Conservation (phyloP, 2,888 invertebrate species). For the Rhogogaster chlorosoma region DNA sequence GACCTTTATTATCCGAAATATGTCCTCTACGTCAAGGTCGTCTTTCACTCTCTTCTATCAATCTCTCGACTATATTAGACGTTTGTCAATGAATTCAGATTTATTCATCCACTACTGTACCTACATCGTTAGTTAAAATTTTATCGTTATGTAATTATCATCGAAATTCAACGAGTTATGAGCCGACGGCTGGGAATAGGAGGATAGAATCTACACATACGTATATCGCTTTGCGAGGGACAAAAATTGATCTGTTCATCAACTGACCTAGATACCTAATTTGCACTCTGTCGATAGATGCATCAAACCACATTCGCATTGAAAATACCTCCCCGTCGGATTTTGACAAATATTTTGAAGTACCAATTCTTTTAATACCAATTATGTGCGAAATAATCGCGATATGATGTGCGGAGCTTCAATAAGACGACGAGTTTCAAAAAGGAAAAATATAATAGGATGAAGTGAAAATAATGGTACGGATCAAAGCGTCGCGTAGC, state of each 20-base stretch:
- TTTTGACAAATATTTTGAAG: background rate
- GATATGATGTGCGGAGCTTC: no score
- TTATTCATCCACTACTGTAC: conserved; percentile 12
- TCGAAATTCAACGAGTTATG: background rate
- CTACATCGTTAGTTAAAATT: background rate
- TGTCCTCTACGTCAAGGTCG: conserved; percentile 49
- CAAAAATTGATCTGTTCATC: background rate
- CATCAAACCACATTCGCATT: background rate
- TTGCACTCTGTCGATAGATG: background rate
- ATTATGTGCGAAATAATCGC: background rate
- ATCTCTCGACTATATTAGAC: background rate
- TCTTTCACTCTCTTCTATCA: background rate
- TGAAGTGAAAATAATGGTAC: background rate
- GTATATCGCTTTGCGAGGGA: background rate
- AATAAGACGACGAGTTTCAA: background rate
- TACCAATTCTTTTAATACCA: background rate
- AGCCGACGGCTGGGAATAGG: background rate
- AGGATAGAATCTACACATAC: background rate
- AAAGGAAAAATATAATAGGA: background rate
- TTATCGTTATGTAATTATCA: conserved; percentile 10
- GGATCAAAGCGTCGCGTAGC: background rate
- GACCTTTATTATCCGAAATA: conserved; percentile 39
- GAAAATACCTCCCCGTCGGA: background rate
- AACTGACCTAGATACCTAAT: conserved; percentile 19
- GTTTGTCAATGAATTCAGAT: conserved; percentile 27